Conservation (phyloP, 2,797 vertebrate species). For the Stomatorhinus walkeri region DNA sequence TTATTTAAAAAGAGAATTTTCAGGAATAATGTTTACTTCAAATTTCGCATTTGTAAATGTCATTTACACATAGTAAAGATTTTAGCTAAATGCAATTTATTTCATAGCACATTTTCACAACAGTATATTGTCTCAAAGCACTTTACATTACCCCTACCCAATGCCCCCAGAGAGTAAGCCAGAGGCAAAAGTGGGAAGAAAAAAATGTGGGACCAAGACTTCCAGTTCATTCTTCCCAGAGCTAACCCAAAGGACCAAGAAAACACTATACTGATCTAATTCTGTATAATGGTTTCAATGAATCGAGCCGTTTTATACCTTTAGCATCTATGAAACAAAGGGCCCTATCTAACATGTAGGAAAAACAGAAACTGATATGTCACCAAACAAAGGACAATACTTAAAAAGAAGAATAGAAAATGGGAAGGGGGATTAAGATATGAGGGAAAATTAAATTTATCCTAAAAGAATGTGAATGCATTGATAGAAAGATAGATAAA, state of each 20-base stretch:
- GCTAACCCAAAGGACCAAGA: background rate
- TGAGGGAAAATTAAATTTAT: conserved; percentile 11
- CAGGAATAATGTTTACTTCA: background rate
- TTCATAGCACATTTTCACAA: background rate
- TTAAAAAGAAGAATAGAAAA: background rate
- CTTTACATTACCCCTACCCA: background rate
- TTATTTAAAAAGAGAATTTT: background rate
- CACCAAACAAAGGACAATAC: background rate
- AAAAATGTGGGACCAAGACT: background rate
- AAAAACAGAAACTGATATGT: background rate
- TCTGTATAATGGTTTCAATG: background rate
- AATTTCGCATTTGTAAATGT: background rate
- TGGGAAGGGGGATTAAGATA: conserved; percentile 15
- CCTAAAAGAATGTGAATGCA: background rate
- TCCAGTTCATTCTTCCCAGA: background rate
- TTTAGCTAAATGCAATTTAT: background rate
- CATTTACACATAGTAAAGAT: background rate
- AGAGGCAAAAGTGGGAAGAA: background rate
- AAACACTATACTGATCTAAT: background rate
- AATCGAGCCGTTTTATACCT: background rate
- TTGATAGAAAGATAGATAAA: too few relatives aligned
- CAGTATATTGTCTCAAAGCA: background rate
- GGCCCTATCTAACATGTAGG: background rate
- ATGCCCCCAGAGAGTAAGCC: background rate
- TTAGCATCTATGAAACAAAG: background rate